phyloP scores from a whole-genome alignment of 2,797 vertebrate genomes.

The Knipowitschia caucasica region DNA sequence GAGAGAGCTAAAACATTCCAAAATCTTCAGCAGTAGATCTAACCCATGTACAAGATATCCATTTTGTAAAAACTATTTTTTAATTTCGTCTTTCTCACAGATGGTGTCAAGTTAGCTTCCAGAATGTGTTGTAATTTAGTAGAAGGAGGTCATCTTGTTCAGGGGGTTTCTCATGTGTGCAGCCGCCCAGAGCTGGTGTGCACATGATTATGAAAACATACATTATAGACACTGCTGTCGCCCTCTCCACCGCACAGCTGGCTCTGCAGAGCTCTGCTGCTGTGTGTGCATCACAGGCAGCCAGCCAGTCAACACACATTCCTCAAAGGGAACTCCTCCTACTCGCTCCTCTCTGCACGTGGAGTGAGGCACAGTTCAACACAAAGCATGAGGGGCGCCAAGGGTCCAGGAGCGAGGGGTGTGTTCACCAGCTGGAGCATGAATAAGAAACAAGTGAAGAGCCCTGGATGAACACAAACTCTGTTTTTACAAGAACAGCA shows the following conservation, averaged over 20 bases:
- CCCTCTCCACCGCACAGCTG: conserved; percentile 47
- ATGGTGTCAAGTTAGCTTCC: too few relatives aligned
- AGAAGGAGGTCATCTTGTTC: too few relatives aligned
- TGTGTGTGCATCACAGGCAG: conserved; percentile 35
- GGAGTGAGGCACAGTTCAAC: conserved; percentile 63
- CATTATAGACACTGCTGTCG: conserved; percentile 21
- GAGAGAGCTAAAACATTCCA: too few relatives aligned
- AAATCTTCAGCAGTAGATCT: too few relatives aligned
- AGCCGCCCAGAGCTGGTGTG: conserved; percentile 9
- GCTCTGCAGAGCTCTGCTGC: conserved; percentile 61
- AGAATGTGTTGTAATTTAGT: too few relatives aligned
- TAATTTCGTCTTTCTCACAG: too few relatives aligned
- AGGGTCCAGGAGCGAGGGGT: conserved; percentile 3
- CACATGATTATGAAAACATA: conserved; percentile 22
- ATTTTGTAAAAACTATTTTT: too few relatives aligned
- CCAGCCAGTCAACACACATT: conserved; percentile 69
- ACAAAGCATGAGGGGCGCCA: conserved; percentile 59
- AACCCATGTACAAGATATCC: too few relatives aligned
- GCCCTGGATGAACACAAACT: conserved; percentile 31
- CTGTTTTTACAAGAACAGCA: conserved; percentile 40
- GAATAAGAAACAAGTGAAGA: conserved; percentile 43
- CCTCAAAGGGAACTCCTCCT: conserved; percentile 73
- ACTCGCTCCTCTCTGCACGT: conserved; percentile 69
- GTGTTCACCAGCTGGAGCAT: conserved; percentile 63
- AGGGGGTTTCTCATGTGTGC: not conserved